Conservation (phyloP, 2,888 invertebrate species). For the Phasia obesa region DNA sequence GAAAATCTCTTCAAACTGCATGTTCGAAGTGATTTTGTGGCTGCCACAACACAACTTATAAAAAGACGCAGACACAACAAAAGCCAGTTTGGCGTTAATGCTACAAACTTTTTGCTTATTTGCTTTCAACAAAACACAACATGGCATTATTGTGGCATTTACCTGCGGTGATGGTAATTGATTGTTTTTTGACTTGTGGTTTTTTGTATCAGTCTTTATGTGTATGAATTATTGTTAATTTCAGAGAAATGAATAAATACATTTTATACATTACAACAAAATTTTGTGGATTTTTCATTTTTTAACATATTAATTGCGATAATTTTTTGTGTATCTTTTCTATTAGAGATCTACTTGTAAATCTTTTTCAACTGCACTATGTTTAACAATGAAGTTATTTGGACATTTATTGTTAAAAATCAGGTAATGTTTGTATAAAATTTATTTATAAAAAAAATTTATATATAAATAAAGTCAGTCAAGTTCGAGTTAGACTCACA, state of each 20-base stretch:
- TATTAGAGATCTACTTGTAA: too few species aligned
- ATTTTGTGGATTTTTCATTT: background rate
- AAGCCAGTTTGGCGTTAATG: constrained; percentile 7
- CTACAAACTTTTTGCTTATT: constrained; percentile 22
- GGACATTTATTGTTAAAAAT: too few species aligned
- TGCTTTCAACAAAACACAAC: constrained; percentile 18
- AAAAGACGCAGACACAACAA: background rate
- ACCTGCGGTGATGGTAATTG: constrained; percentile 63
- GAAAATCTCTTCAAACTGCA: constrained; percentile 34
- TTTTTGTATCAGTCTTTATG: background rate
- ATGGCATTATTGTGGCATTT: constrained; percentile 54
- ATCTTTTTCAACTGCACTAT: background rate
- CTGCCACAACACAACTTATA: constrained; percentile 15
- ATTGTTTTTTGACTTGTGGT: constrained; percentile 62
- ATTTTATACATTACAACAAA: constrained; percentile 25
- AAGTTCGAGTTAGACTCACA: too few species aligned
- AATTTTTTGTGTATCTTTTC: constrained; percentile 9
- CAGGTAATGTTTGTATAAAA: too few species aligned
- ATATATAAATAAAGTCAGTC: too few species aligned
- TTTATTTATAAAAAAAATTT: too few species aligned
- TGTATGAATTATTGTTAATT: constrained; percentile 38
- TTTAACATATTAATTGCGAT: background rate
- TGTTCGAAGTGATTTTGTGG: background rate
- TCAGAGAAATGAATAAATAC: constrained; percentile 31
- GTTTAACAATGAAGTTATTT: too few species aligned